Evolutionary conservation across 2,888 invertebrate genomes (phyloP).

Genomic region (Augiades crinisus): DNA sequence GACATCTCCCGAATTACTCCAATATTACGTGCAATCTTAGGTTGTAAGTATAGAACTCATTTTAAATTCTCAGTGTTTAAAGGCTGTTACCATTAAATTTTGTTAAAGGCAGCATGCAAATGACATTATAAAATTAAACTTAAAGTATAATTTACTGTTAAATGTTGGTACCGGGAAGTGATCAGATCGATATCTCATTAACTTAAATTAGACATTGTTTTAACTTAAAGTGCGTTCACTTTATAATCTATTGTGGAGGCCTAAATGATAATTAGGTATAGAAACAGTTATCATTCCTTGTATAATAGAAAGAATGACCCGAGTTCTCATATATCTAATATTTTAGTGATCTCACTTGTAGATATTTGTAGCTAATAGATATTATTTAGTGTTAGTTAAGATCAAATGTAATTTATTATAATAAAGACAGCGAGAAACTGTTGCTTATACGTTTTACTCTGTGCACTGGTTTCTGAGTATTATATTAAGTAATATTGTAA

Average conservation of each 20-base stretch:
- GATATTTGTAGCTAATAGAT: conserved; percentile 34
- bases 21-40: conserved; percentile 76
- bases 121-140: no score
- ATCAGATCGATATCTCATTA: no score
- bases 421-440: neutral
- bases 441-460: neutral
- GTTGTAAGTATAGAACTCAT: conserved; percentile 71
- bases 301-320: neutral
- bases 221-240: no score
- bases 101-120: no score
- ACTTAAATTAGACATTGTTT: no score
- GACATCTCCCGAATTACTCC: conserved; percentile 57
- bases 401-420: conserved; percentile 17
- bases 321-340: conserved; percentile 28
- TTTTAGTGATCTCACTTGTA: conserved; percentile 62
- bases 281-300: neutral
- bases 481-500: conserved; percentile 9
- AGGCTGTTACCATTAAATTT: no score
- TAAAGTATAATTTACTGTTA: no score
- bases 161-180: no score
- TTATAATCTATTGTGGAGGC: no score
- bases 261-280: conserved; percentile 13
- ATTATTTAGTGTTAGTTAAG: conserved; percentile 4
- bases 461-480: neutral
- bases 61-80: conserved; percentile 35